Evolutionary conservation across 2,797 vertebrate genomes (phyloP).

Genomic region (Enteromius viviparus): DNA sequence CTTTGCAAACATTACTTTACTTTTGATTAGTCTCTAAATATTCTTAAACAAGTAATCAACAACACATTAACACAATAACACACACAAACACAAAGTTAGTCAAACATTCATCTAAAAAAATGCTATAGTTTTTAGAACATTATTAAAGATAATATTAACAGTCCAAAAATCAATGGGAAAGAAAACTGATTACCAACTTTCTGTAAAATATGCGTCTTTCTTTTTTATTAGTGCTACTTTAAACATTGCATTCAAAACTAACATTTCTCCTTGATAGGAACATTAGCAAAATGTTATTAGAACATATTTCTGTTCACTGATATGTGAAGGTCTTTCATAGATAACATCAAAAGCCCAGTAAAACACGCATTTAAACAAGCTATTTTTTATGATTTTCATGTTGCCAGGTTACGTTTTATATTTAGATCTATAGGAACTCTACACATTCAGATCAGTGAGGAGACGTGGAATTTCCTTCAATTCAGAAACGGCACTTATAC

Average conservation of each 20-base stretch:
- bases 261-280: neutral
- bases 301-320: neutral
- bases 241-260: neutral
- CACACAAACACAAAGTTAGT: neutral
- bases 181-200: no score
- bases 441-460: conserved; percentile 31
- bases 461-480: conserved; percentile 33
- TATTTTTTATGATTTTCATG: conserved; percentile 16
- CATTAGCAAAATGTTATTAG: neutral
- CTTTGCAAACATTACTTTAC: neutral
- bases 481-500: conserved; percentile 68
- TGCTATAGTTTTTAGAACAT: neutral
- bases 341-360: conserved; percentile 14
- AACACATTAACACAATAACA: no score
- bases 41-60: neutral
- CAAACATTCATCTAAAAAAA: neutral
- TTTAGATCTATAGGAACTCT: conserved; percentile 25
- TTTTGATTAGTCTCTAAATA: neutral
- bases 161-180: no score
- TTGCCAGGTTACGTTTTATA: conserved; percentile 27
- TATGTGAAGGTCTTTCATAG: conserved; percentile 7
- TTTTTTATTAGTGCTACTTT: neutral
- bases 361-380: conserved; percentile 19
- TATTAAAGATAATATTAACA: neutral
- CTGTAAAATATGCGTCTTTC: no score